Evolutionary conservation across 2,113 vertebrate species (phyloP).

Genomic region (Thryonomys swinderianus): DNA sequence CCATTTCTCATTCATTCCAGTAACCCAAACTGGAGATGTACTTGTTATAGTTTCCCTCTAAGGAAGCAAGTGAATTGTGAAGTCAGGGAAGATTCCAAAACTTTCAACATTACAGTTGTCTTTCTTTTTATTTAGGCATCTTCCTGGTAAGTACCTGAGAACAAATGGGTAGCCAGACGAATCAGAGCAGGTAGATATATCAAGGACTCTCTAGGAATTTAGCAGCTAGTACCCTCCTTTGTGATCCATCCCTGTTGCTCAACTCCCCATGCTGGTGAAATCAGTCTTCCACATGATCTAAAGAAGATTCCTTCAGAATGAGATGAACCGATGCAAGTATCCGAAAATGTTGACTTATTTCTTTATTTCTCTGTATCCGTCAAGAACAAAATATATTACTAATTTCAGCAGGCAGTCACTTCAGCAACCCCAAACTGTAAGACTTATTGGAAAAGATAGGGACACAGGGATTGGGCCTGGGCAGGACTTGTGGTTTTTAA

Average conservation of each 20-base stretch:
- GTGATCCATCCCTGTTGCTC: fast-evolving
- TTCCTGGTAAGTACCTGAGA: conserved; percentile 28
- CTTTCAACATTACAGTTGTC: neutral
- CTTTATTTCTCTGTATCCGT: neutral
- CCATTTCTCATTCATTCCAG: neutral
- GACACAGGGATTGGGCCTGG: neutral
- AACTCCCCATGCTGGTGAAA: fast-evolving
- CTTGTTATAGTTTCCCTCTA: neutral
- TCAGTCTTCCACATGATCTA: neutral
- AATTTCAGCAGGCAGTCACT: neutral
- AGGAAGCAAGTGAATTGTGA: neutral
- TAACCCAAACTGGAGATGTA: neutral
- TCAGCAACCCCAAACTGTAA: neutral
- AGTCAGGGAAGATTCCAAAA: neutral
- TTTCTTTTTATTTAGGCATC: too few relatives aligned
- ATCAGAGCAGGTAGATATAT: neutral
- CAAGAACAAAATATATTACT: neutral
- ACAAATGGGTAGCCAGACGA: neutral
- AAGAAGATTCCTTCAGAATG: neutral
- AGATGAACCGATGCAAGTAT: neutral
- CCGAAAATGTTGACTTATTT: neutral
- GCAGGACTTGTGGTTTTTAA: neutral
- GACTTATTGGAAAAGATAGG: neutral
- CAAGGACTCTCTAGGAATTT: neutral
- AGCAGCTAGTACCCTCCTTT: neutral